Conservation (phyloP, 2,888 invertebrate genomes). For the Oscheius sp. region DNA sequence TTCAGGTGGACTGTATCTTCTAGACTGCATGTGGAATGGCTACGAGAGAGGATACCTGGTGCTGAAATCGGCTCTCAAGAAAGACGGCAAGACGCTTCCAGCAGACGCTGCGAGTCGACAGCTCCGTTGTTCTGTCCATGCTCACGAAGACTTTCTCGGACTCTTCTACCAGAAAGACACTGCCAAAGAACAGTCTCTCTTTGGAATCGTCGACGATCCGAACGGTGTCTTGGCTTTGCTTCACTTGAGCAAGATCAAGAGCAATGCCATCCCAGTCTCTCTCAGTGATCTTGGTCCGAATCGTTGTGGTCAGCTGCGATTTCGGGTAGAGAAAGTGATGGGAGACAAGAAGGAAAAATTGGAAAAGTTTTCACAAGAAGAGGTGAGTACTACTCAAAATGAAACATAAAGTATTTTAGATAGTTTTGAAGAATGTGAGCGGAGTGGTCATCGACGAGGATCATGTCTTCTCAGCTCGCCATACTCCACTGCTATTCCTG, state of each 20-base stretch:
- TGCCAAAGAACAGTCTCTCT: neutral
- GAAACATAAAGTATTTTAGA: neutral
- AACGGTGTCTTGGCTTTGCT: conserved; percentile 12
- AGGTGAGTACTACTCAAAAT: conserved; percentile 3
- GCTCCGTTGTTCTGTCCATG: neutral
- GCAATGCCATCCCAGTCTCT: conserved; percentile 7
- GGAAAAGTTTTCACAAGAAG: neutral
- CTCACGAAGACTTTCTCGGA: conserved; percentile 10
- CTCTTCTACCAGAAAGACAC: neutral
- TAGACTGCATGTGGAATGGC: conserved; percentile 10
- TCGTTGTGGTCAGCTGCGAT: conserved; percentile 8
- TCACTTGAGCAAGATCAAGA: conserved; percentile 1
- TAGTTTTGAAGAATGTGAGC: neutral
- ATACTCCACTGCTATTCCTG: conserved; percentile 3
- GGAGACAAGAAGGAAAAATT: conserved; percentile 15
- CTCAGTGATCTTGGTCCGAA: conserved; percentile 6
- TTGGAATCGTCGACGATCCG: conserved; percentile 2
- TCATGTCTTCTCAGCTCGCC: conserved; percentile 1
- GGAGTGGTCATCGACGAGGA: conserved; percentile 9
- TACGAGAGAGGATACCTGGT: conserved; percentile 9
- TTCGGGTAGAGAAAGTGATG: neutral
- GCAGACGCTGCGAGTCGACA: neutral
- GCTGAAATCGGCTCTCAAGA: too few species aligned
- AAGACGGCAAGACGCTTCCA: too few species aligned
- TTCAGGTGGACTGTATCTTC: neutral